Evolutionary conservation across 92 coral and sea anemone genomes (phyloP).

Genomic region (Actinostola sp.): DNA sequence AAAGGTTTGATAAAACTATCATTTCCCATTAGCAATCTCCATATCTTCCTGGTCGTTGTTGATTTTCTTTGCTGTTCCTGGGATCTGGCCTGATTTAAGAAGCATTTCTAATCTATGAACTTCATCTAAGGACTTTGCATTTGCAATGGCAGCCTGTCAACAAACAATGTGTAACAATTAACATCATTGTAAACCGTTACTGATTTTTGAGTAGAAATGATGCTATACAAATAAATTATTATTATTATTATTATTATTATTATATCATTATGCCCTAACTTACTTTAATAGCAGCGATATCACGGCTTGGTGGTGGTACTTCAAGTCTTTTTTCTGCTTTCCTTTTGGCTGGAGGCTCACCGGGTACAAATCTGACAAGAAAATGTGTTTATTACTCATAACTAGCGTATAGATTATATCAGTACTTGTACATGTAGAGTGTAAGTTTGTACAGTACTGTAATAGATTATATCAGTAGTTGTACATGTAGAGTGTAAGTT

Average conservation of each 20-base stretch:
- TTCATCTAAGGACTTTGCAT: slow-evolving; percentile 96
- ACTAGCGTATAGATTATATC: background rate
- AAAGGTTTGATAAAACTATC: background rate
- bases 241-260: no score
- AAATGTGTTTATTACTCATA: background rate
- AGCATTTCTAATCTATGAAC: slow-evolving; percentile 92
- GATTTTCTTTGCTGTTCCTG: slow-evolving; percentile 46
- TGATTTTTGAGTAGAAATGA: no score
- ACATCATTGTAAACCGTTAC: no score
- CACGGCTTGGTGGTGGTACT: slow-evolving; percentile 76
- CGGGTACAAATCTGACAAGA: slow-evolving; percentile 83
- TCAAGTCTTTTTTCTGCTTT: slow-evolving; percentile 43
- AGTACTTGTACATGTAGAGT: background rate
- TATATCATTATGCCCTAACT: background rate
- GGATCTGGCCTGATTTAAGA: slow-evolving; percentile 89
- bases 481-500: no score
- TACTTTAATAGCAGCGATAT: slow-evolving; percentile 94
- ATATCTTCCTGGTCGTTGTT: slow-evolving; percentile 67
- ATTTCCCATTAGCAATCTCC: slow-evolving; percentile 77
- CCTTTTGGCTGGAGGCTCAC: slow-evolving; percentile 69
- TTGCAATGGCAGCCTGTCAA: slow-evolving; percentile 95
- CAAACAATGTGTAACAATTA: no score
- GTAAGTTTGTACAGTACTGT: background rate
- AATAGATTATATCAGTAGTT: no score
- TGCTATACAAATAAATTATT: no score